phyloP scores from a whole-genome alignment of 2,797 vertebrate genomes.

The Adrianichthys oophorus region DNA sequence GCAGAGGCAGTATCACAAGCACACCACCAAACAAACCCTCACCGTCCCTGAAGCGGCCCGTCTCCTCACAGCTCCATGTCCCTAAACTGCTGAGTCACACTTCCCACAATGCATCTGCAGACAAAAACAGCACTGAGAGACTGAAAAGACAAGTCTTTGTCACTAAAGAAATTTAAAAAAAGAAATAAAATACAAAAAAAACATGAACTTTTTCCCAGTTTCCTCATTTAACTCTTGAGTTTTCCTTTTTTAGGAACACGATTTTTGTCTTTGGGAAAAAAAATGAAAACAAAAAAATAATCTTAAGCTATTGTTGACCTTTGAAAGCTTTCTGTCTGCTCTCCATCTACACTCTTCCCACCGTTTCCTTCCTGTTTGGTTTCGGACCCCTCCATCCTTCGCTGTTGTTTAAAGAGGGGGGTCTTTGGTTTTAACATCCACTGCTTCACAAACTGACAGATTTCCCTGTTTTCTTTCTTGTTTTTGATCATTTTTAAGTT shows the following conservation, averaged over 20 bases:
- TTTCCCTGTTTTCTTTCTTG: constrained; percentile 48
- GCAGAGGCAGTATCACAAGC: constrained; percentile 84
- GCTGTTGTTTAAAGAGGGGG: no score
- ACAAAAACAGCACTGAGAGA: constrained; percentile 45
- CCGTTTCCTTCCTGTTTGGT: constrained; percentile 4
- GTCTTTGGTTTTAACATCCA: constrained; percentile 58
- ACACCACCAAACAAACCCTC: constrained; percentile 83
- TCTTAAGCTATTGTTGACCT: constrained; percentile 47
- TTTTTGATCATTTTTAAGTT: constrained; percentile 79
- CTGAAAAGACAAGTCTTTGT: constrained; percentile 63
- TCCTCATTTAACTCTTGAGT: constrained; percentile 66
- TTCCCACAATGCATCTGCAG: constrained; percentile 63
- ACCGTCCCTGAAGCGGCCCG: constrained; percentile 15
- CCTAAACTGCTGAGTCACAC: constrained; percentile 65
- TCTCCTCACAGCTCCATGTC: constrained; percentile 38
- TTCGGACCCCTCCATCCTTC: background rate
- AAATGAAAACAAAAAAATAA: constrained; percentile 46
- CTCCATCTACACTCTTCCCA: constrained; percentile 35
- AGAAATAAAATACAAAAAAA: constrained; percentile 9
- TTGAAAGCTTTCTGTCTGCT: constrained; percentile 42
- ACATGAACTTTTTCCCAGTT: constrained; percentile 48
- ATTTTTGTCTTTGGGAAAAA: constrained; percentile 76
- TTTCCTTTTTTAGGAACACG: constrained; percentile 78
- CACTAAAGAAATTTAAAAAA: constrained; percentile 39
- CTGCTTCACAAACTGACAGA: constrained; percentile 54